These are phyloP conservation scores for Ectemnius cavifrons DNA, from an alignment of 2,888 invertebrate species.

Conservation along the genomic window DNA sequence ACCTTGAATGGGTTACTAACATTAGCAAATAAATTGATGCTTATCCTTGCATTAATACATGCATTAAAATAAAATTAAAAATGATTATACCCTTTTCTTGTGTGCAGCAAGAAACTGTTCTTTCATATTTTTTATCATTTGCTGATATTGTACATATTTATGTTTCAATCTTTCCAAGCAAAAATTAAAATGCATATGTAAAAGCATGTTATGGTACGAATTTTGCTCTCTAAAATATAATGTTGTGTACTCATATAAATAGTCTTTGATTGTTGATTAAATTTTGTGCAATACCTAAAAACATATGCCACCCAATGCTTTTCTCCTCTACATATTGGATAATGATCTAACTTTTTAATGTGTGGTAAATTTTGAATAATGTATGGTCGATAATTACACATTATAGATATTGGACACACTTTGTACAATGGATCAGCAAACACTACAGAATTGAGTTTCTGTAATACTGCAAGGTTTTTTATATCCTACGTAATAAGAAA, in stretches of 20 bases:
- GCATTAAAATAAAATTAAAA: not conserved
- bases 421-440: slow-evolving; percentile 61
- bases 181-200: slow-evolving; percentile 42
- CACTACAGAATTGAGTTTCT: slow-evolving; percentile 50
- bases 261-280: not conserved
- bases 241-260: not conserved
- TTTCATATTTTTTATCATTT: slow-evolving; percentile 21
- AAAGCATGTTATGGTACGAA: slow-evolving; percentile 43
- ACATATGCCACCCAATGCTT: slow-evolving; percentile 37
- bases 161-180: slow-evolving; percentile 30
- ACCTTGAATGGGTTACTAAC: slow-evolving; percentile 11
- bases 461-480: slow-evolving; percentile 38
- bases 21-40: not conserved
- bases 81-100: slow-evolving; percentile 18
- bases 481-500: slow-evolving; percentile 51
- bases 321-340: slow-evolving; percentile 46
- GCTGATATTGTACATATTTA: slow-evolving; percentile 29
- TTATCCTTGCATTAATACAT: too few relatives aligned
- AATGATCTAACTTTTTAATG: slow-evolving; percentile 56
- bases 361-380: slow-evolving; percentile 49
- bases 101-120: slow-evolving; percentile 17
- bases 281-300: slow-evolving; percentile 34
- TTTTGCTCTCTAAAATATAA: slow-evolving; percentile 49
- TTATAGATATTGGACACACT: slow-evolving; percentile 53
- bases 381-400: slow-evolving; percentile 58